These are phyloP conservation scores for Pogonocherus hispidulus DNA, from an alignment of 2,888 invertebrate genomes.

Conservation along the genomic window DNA sequence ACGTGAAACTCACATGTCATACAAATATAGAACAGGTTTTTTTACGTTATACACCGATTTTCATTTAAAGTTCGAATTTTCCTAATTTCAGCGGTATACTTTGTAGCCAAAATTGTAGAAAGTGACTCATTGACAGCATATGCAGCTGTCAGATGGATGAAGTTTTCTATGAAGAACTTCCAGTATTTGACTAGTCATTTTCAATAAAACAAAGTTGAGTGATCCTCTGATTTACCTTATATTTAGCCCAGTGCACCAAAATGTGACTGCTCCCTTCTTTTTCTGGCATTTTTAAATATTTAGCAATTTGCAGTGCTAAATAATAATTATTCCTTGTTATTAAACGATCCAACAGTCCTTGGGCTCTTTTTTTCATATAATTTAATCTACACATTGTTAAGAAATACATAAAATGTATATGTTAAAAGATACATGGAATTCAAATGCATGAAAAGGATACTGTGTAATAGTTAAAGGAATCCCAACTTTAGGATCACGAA, in stretches of 20 bases:
- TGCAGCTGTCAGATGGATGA: no score
- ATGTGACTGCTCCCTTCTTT: slow-evolving; percentile 86
- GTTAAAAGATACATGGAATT: not conserved
- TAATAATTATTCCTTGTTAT: slow-evolving; percentile 91
- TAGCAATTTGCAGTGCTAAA: slow-evolving; percentile 90
- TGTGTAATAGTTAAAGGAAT: slow-evolving; percentile 92
- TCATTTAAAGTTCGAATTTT: no score
- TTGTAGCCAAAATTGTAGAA: no score
- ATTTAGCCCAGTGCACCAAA: slow-evolving; percentile 96
- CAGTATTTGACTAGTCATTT: not conserved
- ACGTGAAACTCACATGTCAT: no score
- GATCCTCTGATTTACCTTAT: slow-evolving; percentile 79
- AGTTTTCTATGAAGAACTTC: no score
- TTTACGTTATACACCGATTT: no score
- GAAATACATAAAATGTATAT: slow-evolving; percentile 32
- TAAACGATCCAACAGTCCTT: slow-evolving; percentile 82
- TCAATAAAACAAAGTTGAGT: not conserved
- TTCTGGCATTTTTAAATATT: slow-evolving; percentile 88
- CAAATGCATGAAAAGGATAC: slow-evolving; percentile 75
- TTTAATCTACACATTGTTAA: slow-evolving; percentile 48
- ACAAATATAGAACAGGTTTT: no score
- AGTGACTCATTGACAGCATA: no score
- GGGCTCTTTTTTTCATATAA: slow-evolving; percentile 49
- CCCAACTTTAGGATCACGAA: slow-evolving; percentile 87
- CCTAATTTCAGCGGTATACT: no score